A percentile compares a stretch with the other conserved stretches of the same genome.
Conservation (phyloP, 1,140 invertebrate species). For the Hirudo medicinalis region DNA sequence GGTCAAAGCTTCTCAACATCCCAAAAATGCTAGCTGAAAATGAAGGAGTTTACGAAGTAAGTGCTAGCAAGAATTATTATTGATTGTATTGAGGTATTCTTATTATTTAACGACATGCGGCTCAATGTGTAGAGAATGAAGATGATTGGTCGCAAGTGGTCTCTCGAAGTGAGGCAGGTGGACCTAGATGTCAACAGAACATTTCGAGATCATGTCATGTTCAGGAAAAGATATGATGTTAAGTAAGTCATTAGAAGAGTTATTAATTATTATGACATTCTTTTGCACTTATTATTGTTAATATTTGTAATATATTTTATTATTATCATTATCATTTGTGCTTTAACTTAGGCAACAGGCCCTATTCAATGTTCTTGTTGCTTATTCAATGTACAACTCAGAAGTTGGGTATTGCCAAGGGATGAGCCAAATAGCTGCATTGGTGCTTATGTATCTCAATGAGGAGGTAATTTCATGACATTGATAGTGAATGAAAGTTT, state of each 20-base stretch:
- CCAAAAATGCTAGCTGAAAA: slow-evolving; percentile 62
- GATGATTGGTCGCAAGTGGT: slow-evolving; percentile 67
- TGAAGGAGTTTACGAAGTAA: slow-evolving; percentile 61
- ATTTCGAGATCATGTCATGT: slow-evolving; percentile 90
- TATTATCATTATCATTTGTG: too few species aligned
- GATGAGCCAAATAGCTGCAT: slow-evolving; percentile 57
- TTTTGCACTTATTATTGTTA: too few species aligned
- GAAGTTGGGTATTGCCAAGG: slow-evolving; percentile 68
- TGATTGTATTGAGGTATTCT: not conserved
- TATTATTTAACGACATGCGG: not conserved
- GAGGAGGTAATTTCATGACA: slow-evolving; percentile 58
- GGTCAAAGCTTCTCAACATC: slow-evolving; percentile 69
- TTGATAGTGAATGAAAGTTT: not conserved
- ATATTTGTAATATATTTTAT: too few species aligned
- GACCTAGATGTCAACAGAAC: slow-evolving; percentile 97
- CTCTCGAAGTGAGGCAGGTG: slow-evolving; percentile 93
- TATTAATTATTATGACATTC: too few species aligned
- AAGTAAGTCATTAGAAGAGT: slow-evolving; percentile 45
- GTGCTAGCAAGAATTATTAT: not conserved
- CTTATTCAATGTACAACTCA: slow-evolving; percentile 96
- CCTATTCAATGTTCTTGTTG: slow-evolving; percentile 85
- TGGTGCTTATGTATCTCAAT: slow-evolving; percentile 83
- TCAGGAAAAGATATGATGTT: slow-evolving; percentile 80
- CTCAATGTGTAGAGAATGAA: slow-evolving; percentile 58
- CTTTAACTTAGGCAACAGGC: slow-evolving; percentile 61